These are phyloP conservation scores for Kradibia gibbosae DNA, from an alignment of 1,140 invertebrate species.

Conservation along the genomic window DNA sequence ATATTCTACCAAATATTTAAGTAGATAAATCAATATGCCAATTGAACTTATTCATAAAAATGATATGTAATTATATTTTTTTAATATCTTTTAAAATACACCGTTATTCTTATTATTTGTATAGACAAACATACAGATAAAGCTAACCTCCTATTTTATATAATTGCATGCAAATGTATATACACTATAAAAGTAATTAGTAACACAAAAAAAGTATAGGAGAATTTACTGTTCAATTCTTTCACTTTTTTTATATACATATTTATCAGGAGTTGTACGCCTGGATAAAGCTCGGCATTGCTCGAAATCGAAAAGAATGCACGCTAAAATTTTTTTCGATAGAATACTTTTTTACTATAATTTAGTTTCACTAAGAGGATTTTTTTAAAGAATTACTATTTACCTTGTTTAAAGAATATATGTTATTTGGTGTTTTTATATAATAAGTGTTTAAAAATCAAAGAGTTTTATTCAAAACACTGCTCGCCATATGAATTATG, in stretches of 20 bases:
- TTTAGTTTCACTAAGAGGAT: not conserved
- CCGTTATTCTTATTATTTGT: too few relatives aligned
- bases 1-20: too few relatives aligned
- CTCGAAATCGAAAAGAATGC: constrained; percentile 11
- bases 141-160: too few relatives aligned
- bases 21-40: too few relatives aligned
- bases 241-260: constrained; percentile 38
- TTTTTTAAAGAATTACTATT: constrained; percentile 27
- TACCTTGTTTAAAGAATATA: not conserved
- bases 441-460: not conserved
- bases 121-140: too few relatives aligned
- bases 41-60: too few relatives aligned
- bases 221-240: not conserved
- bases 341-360: not conserved
- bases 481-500: too few relatives aligned
- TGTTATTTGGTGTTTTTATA: not conserved
- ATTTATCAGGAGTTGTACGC: constrained; percentile 34
- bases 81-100: too few relatives aligned
- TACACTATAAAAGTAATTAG: too few relatives aligned
- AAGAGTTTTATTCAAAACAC: not conserved
- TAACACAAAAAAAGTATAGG: too few relatives aligned
- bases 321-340: constrained; percentile 40
- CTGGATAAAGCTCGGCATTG: constrained; percentile 25
- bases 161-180: too few relatives aligned
- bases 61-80: too few relatives aligned